Evolutionary conservation across 2,797 vertebrate genomes (phyloP).

Genomic region (Tadarida brasiliensis): DNA sequence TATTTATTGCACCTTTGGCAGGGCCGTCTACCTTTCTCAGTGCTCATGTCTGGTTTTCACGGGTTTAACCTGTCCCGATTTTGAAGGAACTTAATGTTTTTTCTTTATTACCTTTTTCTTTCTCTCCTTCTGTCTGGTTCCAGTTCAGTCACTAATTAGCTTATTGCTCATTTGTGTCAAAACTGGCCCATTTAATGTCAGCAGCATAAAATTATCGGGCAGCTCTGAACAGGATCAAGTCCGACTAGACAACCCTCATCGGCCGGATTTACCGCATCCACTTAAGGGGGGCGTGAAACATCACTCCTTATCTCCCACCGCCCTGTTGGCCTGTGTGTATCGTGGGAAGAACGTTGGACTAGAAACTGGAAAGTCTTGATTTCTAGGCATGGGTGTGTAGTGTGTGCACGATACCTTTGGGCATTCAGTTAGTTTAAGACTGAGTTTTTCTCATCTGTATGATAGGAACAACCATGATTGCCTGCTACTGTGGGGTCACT

Average conservation of each 20-base stretch:
- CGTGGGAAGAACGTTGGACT: neutral
- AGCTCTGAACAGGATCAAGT: neutral
- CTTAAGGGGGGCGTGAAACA: neutral
- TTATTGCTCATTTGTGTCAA: neutral
- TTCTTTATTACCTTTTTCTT: neutral
- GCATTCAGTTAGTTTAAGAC: neutral
- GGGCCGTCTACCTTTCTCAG: neutral
- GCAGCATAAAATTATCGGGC: neutral
- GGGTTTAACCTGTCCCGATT: neutral
- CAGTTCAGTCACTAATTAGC: neutral
- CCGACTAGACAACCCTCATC: neutral
- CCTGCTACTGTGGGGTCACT: too few relatives aligned
- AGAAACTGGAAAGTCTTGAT: neutral
- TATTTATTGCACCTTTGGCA: neutral
- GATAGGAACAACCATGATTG: neutral
- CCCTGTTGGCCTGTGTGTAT: neutral
- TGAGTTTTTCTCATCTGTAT: neutral
- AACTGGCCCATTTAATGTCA: neutral
- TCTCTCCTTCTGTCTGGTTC: neutral
- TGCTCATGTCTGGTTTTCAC: neutral
- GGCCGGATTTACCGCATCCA: neutral
- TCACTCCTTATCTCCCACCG: neutral
- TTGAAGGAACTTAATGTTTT: constrained; percentile 1
- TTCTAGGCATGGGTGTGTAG: neutral
- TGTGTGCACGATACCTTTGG: neutral